Conservation (phyloP, 2,797 vertebrate genomes). For the Streptopelia turtur region DNA sequence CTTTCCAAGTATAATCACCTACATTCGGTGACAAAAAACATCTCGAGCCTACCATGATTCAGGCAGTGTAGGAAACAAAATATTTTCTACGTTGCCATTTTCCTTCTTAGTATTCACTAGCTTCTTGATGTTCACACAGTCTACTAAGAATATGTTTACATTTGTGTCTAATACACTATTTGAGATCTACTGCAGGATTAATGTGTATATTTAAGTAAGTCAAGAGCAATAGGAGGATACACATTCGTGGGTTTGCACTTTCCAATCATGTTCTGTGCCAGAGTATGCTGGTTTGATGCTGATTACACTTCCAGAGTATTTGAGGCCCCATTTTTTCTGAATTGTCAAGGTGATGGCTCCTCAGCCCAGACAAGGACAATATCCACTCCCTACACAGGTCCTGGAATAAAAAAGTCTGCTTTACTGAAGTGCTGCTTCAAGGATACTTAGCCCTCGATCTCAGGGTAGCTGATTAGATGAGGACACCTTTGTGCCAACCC, state of each 20-base stretch:
- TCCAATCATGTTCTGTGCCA: background rate
- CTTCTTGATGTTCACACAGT: background rate
- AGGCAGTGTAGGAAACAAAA: background rate
- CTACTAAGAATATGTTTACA: background rate
- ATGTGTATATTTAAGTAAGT: background rate
- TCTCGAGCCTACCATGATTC: background rate
- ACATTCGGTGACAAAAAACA: background rate
- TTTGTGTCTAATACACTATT: background rate
- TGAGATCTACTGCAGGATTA: background rate
- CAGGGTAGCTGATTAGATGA: accelerated
- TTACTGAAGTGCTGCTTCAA: background rate
- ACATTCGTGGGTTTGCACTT: background rate
- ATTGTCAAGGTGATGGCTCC: background rate
- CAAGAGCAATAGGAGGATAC: background rate
- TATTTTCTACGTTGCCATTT: background rate
- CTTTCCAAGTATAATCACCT: background rate
- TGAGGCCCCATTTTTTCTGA: background rate
- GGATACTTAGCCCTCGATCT: background rate
- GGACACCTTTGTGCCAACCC: background rate
- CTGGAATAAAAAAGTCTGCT: background rate
- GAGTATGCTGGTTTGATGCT: background rate
- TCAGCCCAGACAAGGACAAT: background rate
- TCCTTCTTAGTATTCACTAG: background rate
- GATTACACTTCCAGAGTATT: background rate
- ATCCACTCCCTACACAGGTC: background rate